Base-by-base conservation (phyloP, 2,888 invertebrate species). In the Sarcophaga variegata region DNA sequence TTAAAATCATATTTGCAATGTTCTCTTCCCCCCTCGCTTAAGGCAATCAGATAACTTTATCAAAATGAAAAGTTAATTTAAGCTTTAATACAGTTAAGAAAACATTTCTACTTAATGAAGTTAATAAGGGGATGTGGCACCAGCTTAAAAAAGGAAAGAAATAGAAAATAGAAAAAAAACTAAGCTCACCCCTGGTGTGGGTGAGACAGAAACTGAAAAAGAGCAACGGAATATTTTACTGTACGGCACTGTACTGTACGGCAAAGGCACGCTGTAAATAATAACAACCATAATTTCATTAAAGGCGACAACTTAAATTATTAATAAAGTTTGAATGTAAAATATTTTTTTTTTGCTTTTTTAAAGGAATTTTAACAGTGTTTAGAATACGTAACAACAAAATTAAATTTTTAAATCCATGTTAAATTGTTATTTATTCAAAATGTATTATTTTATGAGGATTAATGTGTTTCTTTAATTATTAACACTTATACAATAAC, bases 51-150 rank as follows among this genome's bases (percentile, higher is more conserved):
- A 25, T 67, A 81, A 81, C 22, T 67, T 67, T 59, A 67, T 74
- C 1, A 67, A 74, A 81, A 74, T 66, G 64, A 81, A 78, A 81
- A 81, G 72, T 74, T 81, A 81, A 74, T 81, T 81, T 81, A 59
- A 67, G 59, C 37, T 67, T 60, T 81, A 72, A 74, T 47, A 60
- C 66, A 59, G 59, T 74, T 67, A 80, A 37, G 37, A 10, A 64
- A 63, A 67, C 59, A 71, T 71, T 64, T 76, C 22, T 27, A 22
- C 63, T 27, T 66, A 76, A 76, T 66, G 54, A 66, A 17, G 75
- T 76, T 54, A 66, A 76, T 76, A 64, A 49, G 54, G 17, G 49
- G 22, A 64, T 49, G 12, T 69, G 12, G 2, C 22, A 70, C 8
- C 20, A 64, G 69, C 66, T n/a, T 59, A 17, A 59, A 59, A n/a